Percentiles rank a stretch among this genome's conserved stretches.
These are phyloP conservation scores for Tupaia chinensis DNA, from an alignment of 2,113 vertebrate species.

Conservation along the genomic window DNA sequence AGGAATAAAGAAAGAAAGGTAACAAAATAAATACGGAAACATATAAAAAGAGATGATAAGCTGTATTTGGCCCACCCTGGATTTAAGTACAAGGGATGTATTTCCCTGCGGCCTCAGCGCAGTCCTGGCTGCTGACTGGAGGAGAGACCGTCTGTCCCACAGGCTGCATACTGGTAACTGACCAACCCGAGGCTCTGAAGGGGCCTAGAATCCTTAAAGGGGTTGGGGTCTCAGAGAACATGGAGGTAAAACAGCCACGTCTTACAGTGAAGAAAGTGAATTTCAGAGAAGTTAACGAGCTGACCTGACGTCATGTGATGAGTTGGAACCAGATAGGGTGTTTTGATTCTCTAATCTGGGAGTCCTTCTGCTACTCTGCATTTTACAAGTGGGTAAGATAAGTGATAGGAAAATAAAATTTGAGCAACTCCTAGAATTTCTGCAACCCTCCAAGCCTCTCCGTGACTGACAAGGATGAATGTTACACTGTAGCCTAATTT, in stretches of 20 bases:
- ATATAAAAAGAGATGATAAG: not conserved
- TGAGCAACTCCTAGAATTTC: not conserved
- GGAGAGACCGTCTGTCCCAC: not conserved
- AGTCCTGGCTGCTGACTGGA: not conserved
- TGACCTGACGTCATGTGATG: not conserved
- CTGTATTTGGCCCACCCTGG: not conserved
- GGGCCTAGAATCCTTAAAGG: not conserved
- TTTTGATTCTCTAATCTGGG: not conserved
- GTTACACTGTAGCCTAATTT: not conserved
- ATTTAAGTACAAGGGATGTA: not conserved
- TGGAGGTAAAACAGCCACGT: not conserved
- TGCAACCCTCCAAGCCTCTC: not conserved
- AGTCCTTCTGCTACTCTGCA: not conserved
- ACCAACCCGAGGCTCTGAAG: not conserved
- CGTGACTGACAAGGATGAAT: not conserved
- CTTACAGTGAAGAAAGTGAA: not conserved
- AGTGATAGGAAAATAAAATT: constrained; percentile 15
- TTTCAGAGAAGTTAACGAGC: not conserved
- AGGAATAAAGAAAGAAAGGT: too few species aligned
- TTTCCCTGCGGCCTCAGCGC: not conserved
- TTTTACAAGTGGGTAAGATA: not conserved
- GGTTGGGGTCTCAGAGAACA: not conserved
- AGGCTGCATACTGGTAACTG: not conserved
- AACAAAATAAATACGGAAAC: too few species aligned
- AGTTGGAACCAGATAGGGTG: not conserved